A percentile compares a stretch with the other conserved stretches of the same genome.
phyloP scores from a whole-genome alignment of 1,140 invertebrate species.

The Calliopsis andreniformis region DNA sequence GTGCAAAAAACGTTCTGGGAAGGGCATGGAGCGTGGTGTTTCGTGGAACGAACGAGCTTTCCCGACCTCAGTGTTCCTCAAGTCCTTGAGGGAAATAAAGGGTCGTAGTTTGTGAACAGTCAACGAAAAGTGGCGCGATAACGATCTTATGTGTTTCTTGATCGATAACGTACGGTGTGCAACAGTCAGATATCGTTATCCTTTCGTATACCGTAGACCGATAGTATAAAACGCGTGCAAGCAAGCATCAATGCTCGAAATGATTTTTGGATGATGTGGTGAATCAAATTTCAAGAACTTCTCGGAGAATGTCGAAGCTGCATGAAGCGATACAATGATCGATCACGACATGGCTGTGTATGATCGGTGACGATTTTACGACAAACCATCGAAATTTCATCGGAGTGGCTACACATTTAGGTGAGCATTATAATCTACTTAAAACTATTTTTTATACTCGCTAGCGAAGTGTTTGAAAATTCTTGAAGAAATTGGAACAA shows the following conservation, averaged over 20 bases:
- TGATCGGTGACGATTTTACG: constrained; percentile 6
- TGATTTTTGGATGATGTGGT: neutral
- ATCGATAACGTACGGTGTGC: neutral
- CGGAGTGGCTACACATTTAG: neutral
- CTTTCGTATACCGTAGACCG: neutral
- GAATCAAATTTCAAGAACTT: neutral
- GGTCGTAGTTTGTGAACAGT: neutral
- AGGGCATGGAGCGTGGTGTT: constrained; percentile 7
- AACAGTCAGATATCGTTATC: neutral
- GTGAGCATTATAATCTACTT: constrained; percentile 7
- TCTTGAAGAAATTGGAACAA: no score
- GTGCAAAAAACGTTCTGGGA: neutral
- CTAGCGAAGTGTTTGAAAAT: no score
- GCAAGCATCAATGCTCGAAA: neutral
- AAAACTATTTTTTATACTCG: neutral
- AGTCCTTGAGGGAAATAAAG: neutral
- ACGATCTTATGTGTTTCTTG: neutral
- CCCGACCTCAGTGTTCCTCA: neutral
- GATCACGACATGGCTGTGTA: neutral
- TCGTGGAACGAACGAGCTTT: constrained; percentile 23
- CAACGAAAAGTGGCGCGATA: neutral
- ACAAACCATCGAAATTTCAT: neutral
- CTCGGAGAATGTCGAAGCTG: neutral
- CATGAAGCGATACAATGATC: neutral
- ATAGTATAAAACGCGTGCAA: neutral